Conservation (phyloP, 2,888 invertebrate genomes). For the Choristoneura rosaceana region DNA sequence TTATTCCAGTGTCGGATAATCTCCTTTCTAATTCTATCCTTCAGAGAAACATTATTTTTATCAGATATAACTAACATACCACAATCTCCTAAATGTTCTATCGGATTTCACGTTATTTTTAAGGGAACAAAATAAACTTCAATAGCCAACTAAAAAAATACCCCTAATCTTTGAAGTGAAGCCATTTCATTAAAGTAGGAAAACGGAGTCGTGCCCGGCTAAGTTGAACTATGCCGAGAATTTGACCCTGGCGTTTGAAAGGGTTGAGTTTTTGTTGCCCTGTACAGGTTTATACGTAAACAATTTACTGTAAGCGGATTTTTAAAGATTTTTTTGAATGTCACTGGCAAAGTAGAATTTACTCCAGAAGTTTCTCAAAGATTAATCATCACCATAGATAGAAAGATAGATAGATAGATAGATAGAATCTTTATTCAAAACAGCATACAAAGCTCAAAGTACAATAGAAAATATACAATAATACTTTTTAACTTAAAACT, state of each 20-base stretch:
- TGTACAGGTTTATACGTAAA: conserved; percentile 10
- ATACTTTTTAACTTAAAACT: no score
- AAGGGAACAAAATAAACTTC: not conserved
- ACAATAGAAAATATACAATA: no score
- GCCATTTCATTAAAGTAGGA: conserved; percentile 12
- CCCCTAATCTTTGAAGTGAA: conserved; percentile 9
- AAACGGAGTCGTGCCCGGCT: not conserved
- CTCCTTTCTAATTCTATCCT: no score
- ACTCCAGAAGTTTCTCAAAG: no score
- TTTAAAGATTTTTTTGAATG: not conserved
- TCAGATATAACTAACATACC: no score
- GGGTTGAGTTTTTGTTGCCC: not conserved
- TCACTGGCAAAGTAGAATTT: not conserved
- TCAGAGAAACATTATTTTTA: no score
- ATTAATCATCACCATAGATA: no score
- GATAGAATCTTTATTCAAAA: no score
- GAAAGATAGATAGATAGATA: no score
- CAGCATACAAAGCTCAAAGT: no score
- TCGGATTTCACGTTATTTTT: not conserved
- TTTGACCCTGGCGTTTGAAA: conserved; percentile 15
- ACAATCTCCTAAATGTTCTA: no score
- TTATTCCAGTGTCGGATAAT: no score
- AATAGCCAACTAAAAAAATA: conserved; percentile 2
- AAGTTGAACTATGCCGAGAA: conserved; percentile 18
- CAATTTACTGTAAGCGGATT: conserved; percentile 7